Conservation (phyloP, 2,888 invertebrate genomes). For the Aphrophora alni region DNA sequence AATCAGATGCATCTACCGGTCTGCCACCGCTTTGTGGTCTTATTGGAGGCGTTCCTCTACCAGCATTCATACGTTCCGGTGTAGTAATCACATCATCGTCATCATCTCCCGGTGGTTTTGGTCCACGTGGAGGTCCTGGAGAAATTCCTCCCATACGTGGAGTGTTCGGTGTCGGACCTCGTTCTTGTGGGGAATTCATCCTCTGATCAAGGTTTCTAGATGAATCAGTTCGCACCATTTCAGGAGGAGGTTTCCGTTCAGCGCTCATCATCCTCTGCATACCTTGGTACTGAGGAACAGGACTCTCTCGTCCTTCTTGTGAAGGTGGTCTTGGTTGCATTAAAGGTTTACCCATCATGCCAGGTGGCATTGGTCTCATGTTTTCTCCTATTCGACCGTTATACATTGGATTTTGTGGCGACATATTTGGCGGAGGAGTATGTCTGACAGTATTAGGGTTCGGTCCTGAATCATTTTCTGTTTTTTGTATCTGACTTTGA, state of each 20-base stretch:
- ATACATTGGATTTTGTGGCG: constrained; percentile 20
- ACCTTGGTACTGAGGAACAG: constrained; percentile 12
- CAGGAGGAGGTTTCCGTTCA: constrained; percentile 24
- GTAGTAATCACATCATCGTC: constrained; percentile 30
- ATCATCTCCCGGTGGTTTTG: constrained; percentile 24
- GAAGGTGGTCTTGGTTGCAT: constrained; percentile 30
- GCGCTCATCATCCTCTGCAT: constrained; percentile 31
- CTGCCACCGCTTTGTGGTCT: constrained; percentile 26
- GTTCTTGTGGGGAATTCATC: no score
- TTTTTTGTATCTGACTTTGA: constrained; percentile 21
- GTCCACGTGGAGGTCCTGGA: constrained; percentile 25
- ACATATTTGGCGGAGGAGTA: constrained; percentile 22
- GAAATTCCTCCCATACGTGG: constrained; percentile 21
- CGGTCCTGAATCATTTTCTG: constrained; percentile 15
- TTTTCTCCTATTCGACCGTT: constrained; percentile 24
- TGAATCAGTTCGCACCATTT: constrained; percentile 29
- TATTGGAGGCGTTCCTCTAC: constrained; percentile 29
- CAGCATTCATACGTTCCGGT: constrained; percentile 15
- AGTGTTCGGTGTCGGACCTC: not conserved
- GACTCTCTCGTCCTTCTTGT: constrained; percentile 33
- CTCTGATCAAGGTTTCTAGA: constrained; percentile 10
- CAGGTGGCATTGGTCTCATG: constrained; percentile 13
- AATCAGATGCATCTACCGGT: constrained; percentile 10
- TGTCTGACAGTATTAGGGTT: not conserved
- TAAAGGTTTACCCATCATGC: constrained; percentile 26